phyloP scores from a whole-genome alignment of 2,113 vertebrate species.

The Capreolus pygargus region DNA sequence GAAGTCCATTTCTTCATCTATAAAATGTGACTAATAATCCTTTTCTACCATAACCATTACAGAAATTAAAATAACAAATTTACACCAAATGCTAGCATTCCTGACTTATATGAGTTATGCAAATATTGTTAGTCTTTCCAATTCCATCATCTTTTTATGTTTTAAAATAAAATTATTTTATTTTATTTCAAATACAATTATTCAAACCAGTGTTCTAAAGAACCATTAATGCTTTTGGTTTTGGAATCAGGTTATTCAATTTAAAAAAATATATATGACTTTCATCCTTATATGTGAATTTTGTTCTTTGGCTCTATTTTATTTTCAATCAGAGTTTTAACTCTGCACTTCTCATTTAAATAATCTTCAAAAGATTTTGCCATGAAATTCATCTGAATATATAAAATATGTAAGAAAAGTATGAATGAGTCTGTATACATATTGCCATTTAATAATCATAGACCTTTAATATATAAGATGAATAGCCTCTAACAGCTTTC shows the following conservation, averaged over 20 bases:
- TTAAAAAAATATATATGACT: neutral
- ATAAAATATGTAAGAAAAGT: neutral
- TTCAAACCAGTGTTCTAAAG: neutral
- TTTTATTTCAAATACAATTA: neutral
- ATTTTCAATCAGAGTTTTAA: neutral
- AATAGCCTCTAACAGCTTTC: neutral
- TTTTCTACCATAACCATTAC: neutral
- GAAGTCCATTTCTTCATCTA: neutral
- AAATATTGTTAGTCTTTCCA: neutral
- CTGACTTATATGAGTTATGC: neutral
- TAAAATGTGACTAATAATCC: neutral
- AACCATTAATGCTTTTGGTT: neutral
- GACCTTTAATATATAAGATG: neutral
- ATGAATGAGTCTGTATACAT: neutral
- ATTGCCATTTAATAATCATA: neutral
- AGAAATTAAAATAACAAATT: neutral
- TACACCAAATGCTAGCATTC: neutral
- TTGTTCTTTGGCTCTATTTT: neutral
- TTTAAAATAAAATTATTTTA: neutral
- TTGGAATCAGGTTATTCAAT: neutral
- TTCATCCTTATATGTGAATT: neutral
- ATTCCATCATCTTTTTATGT: neutral
- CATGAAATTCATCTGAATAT: neutral
- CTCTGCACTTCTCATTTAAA: neutral
- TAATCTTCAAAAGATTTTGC: neutral